Base-by-base conservation (phyloP, 2,888 invertebrate species). In the Tenthredo livida region DNA sequence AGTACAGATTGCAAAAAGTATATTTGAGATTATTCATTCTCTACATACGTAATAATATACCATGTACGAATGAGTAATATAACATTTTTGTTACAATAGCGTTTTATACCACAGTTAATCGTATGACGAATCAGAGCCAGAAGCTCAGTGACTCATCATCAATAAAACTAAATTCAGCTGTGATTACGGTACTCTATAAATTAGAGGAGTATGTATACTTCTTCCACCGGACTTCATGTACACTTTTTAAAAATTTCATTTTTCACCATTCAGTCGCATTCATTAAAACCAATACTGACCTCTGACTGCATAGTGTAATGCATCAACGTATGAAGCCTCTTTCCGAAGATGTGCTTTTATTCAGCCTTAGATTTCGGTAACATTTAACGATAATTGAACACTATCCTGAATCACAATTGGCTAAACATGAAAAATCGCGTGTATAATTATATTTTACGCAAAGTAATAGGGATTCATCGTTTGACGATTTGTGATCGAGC, bases 111-210 rank as follows among this genome's bases (percentile, higher is more conserved):
- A 7, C n/a, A n/a, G n/a, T 54, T 6, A n/a, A n/a, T 54, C n/a
- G 54, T 54, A 7, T 54, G 54, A 54, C 54, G n/a, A 54, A 54
- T 54, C 17, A 54, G n/a, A 54, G 17, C 54, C 54, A 54, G 54
- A n/a, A 54, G n/a, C 54, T 54, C 54, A 54, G 54, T 54, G 54
- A 54, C n/a, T 54, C 54, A 54, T n/a, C 54, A 54, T 54, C 54
- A 54, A n/a, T 54, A 7, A 54, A 54, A 54, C n/a, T 54, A 54
- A 54, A 54, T 54, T 54, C 54, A n/a, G n/a, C n/a, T n/a, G 1
- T 54, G 54, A 54, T 54, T n/a, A n/a, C 17, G n/a, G 54, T 54
- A 54, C n/a, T n/a, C n/a, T 54, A n/a, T 54, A 7, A 54, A 54
- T 7, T 54, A n/a, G 7, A 54, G 2, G 54, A 54, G n/a, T 54